phyloP scores from a whole-genome alignment of 2,888 invertebrate genomes.

The Idaea dimidiata region DNA sequence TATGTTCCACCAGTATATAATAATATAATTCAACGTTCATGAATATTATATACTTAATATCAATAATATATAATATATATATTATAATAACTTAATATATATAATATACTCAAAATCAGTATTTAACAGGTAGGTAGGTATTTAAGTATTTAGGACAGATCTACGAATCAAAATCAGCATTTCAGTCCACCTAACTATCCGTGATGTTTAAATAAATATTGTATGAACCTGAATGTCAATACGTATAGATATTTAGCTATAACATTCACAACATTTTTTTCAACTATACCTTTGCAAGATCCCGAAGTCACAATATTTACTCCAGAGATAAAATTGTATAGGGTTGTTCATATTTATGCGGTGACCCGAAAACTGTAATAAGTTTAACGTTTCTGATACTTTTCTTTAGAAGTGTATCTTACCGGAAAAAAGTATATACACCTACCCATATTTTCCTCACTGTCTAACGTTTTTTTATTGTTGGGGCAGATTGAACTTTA shows the following conservation, averaged over 20 bases:
- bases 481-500: not conserved
- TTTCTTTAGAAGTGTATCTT: not conserved
- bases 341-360: slow-evolving; percentile 1
- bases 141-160: too few species aligned
- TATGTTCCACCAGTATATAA: too few species aligned
- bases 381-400: not conserved
- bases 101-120: too few species aligned
- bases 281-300: not conserved
- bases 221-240: too few species aligned
- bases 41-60: too few species aligned
- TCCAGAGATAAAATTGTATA: not conserved
- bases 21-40: too few species aligned
- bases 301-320: not conserved
- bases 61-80: too few species aligned
- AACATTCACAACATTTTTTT: not conserved
- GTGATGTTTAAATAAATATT: too few species aligned
- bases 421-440: not conserved
- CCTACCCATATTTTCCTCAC: not conserved
- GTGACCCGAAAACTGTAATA: not conserved
- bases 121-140: too few species aligned
- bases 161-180: too few species aligned
- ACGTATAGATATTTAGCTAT: not conserved
- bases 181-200: too few species aligned
- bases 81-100: too few species aligned
- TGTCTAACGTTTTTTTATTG: not conserved